phyloP scores from a whole-genome alignment of 2,888 invertebrate species.

The Chromoteleia sp. region DNA sequence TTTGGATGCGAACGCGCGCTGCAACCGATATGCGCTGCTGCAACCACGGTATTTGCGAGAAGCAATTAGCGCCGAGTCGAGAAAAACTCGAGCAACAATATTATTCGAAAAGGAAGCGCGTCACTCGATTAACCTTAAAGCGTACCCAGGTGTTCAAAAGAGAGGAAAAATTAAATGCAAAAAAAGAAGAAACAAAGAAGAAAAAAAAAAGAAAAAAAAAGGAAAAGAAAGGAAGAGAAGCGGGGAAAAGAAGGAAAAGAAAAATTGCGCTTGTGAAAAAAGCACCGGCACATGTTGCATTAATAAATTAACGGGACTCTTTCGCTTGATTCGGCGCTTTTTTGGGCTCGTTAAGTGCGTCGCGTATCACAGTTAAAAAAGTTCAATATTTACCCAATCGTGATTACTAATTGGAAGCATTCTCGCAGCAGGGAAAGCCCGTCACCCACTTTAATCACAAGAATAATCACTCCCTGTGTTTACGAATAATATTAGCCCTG shows the following conservation, averaged over 20 bases:
- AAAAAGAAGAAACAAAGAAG: too few species aligned
- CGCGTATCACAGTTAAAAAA: slow-evolving; percentile 41
- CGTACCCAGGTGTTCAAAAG: neutral
- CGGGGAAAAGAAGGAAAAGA: neutral
- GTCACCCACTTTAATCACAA: slow-evolving; percentile 72
- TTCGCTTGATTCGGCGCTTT: slow-evolving; percentile 20
- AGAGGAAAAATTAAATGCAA: neutral
- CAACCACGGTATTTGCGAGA: slow-evolving; percentile 11
- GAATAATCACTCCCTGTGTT: slow-evolving; percentile 74
- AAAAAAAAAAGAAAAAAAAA: neutral
- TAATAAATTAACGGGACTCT: slow-evolving; percentile 21
- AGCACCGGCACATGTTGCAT: slow-evolving; percentile 23
- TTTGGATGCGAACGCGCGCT: slow-evolving; percentile 10
- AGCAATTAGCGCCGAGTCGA: slow-evolving; percentile 13
- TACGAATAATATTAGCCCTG: slow-evolving; percentile 74
- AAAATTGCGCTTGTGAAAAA: too few species aligned
- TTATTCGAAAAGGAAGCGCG: slow-evolving; percentile 23
- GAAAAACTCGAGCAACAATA: slow-evolving; percentile 29
- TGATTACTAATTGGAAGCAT: slow-evolving; percentile 59
- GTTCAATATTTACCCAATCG: slow-evolving; percentile 61
- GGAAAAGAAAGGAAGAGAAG: neutral
- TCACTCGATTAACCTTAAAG: slow-evolving; percentile 32
- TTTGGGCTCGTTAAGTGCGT: slow-evolving; percentile 32
- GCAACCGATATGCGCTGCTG: slow-evolving; percentile 23
- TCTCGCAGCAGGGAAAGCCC: slow-evolving; percentile 33